Evolutionary conservation across 2,888 invertebrate species (phyloP), one percentile per base, ranked within the genome.

Genomic region (Drosophila meridiana): DNA sequence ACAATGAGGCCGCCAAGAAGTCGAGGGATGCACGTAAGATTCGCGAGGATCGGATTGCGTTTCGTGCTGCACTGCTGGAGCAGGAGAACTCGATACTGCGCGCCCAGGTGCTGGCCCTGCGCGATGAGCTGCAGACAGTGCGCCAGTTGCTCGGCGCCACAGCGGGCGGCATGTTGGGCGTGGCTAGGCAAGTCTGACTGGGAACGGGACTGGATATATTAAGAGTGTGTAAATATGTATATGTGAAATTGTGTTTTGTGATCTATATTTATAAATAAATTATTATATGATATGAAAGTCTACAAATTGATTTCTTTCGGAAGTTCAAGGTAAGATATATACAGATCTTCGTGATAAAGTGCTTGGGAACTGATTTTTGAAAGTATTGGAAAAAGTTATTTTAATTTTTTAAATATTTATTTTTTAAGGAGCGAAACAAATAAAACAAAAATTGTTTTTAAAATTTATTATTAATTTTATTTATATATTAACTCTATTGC

Each of bases 1-100:
- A 98, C 93, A 98, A 98, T 92, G 96, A 97, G 91, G 98, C 98
- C 0, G 98, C 98, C 0, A 98, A 98, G 93, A 98, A 98, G 92
- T 97, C 97, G 0, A 93, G 98, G 36, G 98, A 98, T 92, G 97
- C 97, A 0, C 94, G 98, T 32, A 96, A 98, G 92, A 95, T 97
- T 57, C 94, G 98, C 36, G 98, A 98, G 92, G 98, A 98, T 92
- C 96, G 97, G 95, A 96, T 98, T 82, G 98, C 98, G 0, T 95
- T 97, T 90, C 95, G 97, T 59, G 98, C 98, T 0, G 96, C 97
- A 36, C 94, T 97, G 65, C 92, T 98, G 32, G 98, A 98, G 90
- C 97, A 97, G 91, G 98, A 98, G 93, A 98, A 98, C 91, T 97
- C 97, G 0, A 95, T 97, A 9, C 93, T 98, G 6, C 94, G 97